phyloP scores from a whole-genome alignment of 2,888 invertebrate genomes.

The Agrotis segetum region DNA sequence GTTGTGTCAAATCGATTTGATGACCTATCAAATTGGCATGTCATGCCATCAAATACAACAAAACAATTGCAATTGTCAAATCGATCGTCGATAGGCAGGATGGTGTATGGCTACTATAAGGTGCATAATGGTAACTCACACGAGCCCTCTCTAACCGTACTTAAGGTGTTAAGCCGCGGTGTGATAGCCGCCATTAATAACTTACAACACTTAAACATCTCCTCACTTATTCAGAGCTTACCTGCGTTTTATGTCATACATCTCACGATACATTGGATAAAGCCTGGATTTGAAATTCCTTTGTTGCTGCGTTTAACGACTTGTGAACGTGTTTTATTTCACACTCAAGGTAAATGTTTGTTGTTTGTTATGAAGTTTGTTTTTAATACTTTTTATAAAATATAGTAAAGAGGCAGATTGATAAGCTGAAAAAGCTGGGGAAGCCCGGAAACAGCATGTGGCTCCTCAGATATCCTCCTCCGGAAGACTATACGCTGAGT shows the following conservation, averaged over 20 bases:
- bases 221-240: slow-evolving; percentile 78
- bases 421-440: too few species aligned
- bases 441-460: too few species aligned
- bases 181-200: slow-evolving; percentile 83
- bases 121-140: slow-evolving; percentile 77
- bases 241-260: slow-evolving; percentile 66
- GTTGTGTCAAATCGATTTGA: too few species aligned
- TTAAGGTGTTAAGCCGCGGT: slow-evolving; percentile 82
- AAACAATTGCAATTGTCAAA: too few species aligned
- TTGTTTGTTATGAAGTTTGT: not conserved
- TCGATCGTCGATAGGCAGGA: too few species aligned
- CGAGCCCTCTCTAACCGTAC: slow-evolving; percentile 77
- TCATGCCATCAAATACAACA: too few species aligned
- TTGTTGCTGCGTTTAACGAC: slow-evolving; percentile 5
- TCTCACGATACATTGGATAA: slow-evolving; percentile 54
- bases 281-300: slow-evolving; percentile 41
- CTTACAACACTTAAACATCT: slow-evolving; percentile 76
- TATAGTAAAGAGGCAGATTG: too few species aligned
- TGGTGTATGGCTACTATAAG: too few species aligned
- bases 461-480: too few species aligned
- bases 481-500: too few species aligned
- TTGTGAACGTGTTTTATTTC: slow-evolving; percentile 9
- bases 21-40: too few species aligned
- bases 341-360: not conserved
- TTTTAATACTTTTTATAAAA: too few species aligned